A percentile compares a stretch with the other conserved stretches of the same genome.
Conservation (phyloP, 2,888 invertebrate genomes). For the Hypsopygia costalis region DNA sequence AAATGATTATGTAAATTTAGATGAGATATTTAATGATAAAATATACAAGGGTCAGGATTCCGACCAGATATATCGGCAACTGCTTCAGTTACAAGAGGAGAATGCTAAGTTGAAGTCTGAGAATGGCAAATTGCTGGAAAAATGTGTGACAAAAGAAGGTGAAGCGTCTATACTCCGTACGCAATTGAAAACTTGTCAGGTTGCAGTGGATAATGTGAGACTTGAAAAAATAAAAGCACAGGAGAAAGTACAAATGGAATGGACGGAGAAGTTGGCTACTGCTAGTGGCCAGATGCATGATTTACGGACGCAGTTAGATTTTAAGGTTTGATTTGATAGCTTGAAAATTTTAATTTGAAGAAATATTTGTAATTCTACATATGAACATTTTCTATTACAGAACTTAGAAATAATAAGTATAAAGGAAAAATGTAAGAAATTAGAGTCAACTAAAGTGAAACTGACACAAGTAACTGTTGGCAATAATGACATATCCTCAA, state of each 20-base stretch:
- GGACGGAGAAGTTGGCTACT: conserved; percentile 63
- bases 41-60: conserved; percentile 49
- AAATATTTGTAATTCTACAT: too few relatives aligned
- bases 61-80: conserved; percentile 49
- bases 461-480: conserved; percentile 57
- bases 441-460: conserved; percentile 65
- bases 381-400: too few relatives aligned
- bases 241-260: conserved; percentile 72
- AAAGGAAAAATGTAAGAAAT: conserved; percentile 73
- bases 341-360: too few relatives aligned
- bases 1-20: conserved; percentile 41
- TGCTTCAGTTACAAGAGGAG: conserved; percentile 59
- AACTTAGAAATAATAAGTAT: conserved; percentile 79
- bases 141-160: conserved; percentile 78
- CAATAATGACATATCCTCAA: conserved; percentile 50
- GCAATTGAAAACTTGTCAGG: conserved; percentile 71
- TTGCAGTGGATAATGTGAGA: conserved; percentile 61
- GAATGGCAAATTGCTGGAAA: conserved; percentile 65
- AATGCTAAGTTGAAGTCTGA: conserved; percentile 64
- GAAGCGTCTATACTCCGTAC: conserved; percentile 78
- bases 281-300: conserved; percentile 63
- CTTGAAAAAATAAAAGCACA: conserved; percentile 63
- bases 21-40: conserved; percentile 46
- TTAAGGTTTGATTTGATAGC: conserved; percentile 69
- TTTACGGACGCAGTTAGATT: conserved; percentile 76